Percentiles rank a stretch among this genome's conserved stretches.
phyloP scores from a whole-genome alignment of 1,140 invertebrate species.

The Drosophila oshimai region DNA sequence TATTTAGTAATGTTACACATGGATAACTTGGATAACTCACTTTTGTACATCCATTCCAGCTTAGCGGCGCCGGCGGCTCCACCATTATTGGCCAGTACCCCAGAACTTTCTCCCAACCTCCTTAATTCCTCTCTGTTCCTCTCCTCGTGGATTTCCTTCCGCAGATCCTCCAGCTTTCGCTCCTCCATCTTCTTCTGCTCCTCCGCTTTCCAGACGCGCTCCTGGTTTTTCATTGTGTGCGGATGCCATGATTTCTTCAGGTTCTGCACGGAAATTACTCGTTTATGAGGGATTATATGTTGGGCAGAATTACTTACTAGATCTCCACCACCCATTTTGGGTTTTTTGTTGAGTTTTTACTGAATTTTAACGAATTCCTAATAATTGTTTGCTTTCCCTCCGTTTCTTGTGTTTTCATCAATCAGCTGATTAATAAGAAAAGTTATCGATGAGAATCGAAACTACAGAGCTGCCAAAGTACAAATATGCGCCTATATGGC shows the following conservation, averaged over 20 bases:
- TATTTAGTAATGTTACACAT: not conserved
- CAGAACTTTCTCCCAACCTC: constrained; percentile 85
- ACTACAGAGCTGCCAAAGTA: not conserved
- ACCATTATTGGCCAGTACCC: constrained; percentile 83
- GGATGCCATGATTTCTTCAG: constrained; percentile 92
- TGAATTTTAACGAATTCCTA: not conserved
- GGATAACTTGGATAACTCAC: constrained; percentile 51
- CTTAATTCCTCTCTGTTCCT: constrained; percentile 87
- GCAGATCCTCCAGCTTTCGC: constrained; percentile 87
- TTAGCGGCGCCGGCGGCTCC: constrained; percentile 85
- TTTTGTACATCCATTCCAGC: constrained; percentile 97
- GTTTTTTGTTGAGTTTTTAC: not conserved
- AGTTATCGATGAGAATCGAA: too few species aligned
- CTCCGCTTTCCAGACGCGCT: constrained; percentile 90
- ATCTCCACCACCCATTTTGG: constrained; percentile 84
- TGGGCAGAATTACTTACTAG: constrained; percentile 82
- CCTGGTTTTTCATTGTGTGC: constrained; percentile 90
- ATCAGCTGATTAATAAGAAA: too few species aligned
- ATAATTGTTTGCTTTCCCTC: constrained; percentile 33
- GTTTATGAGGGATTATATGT: not conserved
- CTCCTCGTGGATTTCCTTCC: constrained; percentile 87
- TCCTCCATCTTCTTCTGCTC: constrained; percentile 89
- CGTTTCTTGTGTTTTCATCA: constrained; percentile 3
- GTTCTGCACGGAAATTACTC: constrained; percentile 83
- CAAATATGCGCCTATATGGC: too few species aligned